Evolutionary conservation across 1,140 invertebrate genomes (phyloP).

Genomic region (Lordiphosa clarofinis): DNA sequence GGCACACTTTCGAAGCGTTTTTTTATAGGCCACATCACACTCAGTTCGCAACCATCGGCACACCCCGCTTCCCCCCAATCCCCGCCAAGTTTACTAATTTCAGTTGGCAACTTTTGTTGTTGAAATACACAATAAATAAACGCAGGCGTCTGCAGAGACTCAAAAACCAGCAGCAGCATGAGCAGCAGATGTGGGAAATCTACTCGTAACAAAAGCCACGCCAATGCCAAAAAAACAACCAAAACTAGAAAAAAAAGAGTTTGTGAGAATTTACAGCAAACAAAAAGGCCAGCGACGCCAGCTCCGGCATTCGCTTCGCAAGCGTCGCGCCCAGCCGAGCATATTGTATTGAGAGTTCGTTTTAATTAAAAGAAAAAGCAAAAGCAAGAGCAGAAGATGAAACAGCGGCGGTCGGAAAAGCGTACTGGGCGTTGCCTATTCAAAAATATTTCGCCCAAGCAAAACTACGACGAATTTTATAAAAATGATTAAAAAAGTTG

Average conservation of each 20-base stretch:
- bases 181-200: constrained; percentile 66
- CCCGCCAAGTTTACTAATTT: constrained; percentile 45
- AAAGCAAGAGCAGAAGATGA: constrained; percentile 35
- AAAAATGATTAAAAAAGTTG: constrained; percentile 74
- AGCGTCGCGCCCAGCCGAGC: constrained; percentile 33
- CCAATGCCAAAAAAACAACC: constrained; percentile 37
- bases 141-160: constrained; percentile 49
- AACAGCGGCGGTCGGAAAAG: constrained; percentile 26
- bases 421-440: constrained; percentile 43
- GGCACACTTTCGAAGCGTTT: constrained; percentile 48
- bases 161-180: constrained; percentile 18
- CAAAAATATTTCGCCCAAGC: constrained; percentile 24
- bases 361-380: constrained; percentile 70
- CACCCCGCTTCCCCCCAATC: constrained; percentile 1
- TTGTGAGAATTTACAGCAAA: constrained; percentile 65
- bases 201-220: constrained; percentile 51
- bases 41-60: constrained; percentile 29
- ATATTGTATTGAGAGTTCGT: constrained; percentile 76
- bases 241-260: constrained; percentile 21
- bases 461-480: constrained; percentile 35
- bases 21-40: constrained; percentile 39
- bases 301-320: not conserved
- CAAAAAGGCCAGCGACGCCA: constrained; percentile 54
- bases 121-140: constrained; percentile 63
- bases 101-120: constrained; percentile 54